A percentile compares a stretch with the other conserved stretches of the same genome.
phyloP scores from a whole-genome alignment of 2,113 vertebrate genomes.

The Phoenicopterus ruber region DNA sequence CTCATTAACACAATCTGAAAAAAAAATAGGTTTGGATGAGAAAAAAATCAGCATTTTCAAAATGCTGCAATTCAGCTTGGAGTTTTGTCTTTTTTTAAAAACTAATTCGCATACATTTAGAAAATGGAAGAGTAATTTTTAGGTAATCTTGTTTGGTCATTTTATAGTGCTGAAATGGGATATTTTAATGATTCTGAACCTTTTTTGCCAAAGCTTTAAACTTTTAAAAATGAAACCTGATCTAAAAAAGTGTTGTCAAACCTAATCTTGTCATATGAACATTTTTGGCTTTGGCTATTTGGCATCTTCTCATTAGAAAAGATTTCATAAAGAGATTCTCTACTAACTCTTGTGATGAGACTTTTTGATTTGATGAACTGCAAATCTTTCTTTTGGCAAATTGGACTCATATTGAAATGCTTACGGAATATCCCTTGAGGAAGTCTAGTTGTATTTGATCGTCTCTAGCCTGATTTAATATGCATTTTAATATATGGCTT shows the following conservation, averaged over 20 bases:
- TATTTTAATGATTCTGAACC: background rate
- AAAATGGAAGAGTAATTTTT: background rate
- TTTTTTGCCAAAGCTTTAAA: background rate
- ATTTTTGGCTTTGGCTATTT: background rate
- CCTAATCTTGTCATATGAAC: background rate
- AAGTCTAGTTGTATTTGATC: background rate
- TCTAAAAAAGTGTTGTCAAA: background rate
- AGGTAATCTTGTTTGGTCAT: background rate
- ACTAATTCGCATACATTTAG: background rate
- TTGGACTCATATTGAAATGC: background rate
- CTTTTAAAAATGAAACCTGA: background rate
- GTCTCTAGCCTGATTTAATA: background rate
- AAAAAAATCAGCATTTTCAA: background rate
- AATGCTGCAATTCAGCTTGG: background rate
- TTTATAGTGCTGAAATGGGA: background rate
- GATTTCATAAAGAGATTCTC: background rate
- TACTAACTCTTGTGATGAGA: background rate
- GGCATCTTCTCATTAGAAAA: background rate
- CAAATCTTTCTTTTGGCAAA: background rate
- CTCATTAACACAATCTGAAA: background rate
- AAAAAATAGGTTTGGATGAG: rapidly evolving
- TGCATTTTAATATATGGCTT: background rate
- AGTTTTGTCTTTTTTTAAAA: background rate
- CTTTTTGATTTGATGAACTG: background rate
- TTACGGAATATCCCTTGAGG: background rate